These are phyloP conservation scores for Bombylius discolor DNA, from an alignment of 2,888 invertebrate species.

Conservation along the genomic window DNA sequence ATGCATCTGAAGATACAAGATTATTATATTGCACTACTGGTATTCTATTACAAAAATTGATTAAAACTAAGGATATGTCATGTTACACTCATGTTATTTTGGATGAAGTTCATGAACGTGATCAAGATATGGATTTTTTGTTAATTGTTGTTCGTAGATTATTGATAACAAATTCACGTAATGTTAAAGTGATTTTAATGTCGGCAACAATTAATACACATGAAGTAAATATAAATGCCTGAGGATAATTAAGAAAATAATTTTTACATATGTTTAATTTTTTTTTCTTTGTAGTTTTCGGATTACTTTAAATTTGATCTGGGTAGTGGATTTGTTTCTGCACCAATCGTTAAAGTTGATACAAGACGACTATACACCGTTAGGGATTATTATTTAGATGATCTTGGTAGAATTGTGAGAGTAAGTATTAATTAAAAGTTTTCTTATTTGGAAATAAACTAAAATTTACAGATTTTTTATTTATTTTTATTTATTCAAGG, in stretches of 20 bases:
- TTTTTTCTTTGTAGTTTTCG: conserved; percentile 20
- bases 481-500: neutral
- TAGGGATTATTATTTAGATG: conserved; percentile 49
- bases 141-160: conserved; percentile 70
- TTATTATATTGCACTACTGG: conserved; percentile 83
- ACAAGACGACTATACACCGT: conserved; percentile 43
- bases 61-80: conserved; percentile 54
- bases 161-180: conserved; percentile 47
- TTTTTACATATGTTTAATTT: neutral
- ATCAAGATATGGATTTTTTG: conserved; percentile 83
- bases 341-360: conserved; percentile 45
- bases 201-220: conserved; percentile 79
- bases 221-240: conserved; percentile 20
- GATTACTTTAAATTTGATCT: conserved; percentile 26
- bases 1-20: conserved; percentile 43
- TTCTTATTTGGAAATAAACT: neutral
- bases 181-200: conserved; percentile 73
- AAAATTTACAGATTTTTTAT: neutral
- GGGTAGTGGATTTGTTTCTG: conserved; percentile 26
- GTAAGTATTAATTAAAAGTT: conserved; percentile 27
- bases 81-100: conserved; percentile 80
- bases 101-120: conserved; percentile 90
- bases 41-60: conserved; percentile 64
- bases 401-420: conserved; percentile 36
- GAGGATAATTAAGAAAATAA: neutral